Base-by-base conservation (phyloP, 2,888 invertebrate species). In the Ecdyonurus torrentis region DNA sequence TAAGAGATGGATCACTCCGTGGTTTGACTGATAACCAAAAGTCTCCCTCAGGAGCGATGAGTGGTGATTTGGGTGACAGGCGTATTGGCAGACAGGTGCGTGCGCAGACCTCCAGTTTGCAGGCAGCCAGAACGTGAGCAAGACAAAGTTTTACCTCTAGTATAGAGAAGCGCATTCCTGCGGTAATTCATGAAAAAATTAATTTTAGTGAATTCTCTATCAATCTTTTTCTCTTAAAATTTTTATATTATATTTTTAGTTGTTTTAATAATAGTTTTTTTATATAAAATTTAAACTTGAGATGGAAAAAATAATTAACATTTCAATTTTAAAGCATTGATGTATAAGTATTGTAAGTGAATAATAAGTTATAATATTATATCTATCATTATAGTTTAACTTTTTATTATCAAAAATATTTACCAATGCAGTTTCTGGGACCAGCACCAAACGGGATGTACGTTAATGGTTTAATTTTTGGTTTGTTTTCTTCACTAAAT, bases 81-180 rank as follows among this genome's bases (percentile, higher is more conserved):
- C 68, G 66, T 1, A 78, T 69, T 0, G 79, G 78, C 19, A 55
- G 19, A 18, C n/a, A 7, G 0, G 78, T 79, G 64, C 75, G 77
- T 1, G 70, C 68, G 22, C 74, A 72, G 18, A 74, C 74, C 1
- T 71, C 52, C 1, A 78, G 69, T 66, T 72, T 71, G 68, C 75
- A 77, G 66, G 75, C 74, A 23, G 59, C 24, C 18, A 63, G 50
- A 7, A 63, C 22, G 22, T 58, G 58, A 22, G 52, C 59, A 3
- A 63, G 58, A 20, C 19, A 52, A 58, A 22, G 63, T 24, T 59
- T 63, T 53, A n/a, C 25, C 59, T 24, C 59, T 50, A 7, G 63
- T 52, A 20, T 23, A 25, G 52, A 58, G 19, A 63, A 52, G 19
- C 23, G 55, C 22, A 20, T 55, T 20, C 55, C 55, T 55, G 22